Base-by-base conservation (phyloP, 2,113 vertebrate genomes). In the Bubo scandiacus region DNA sequence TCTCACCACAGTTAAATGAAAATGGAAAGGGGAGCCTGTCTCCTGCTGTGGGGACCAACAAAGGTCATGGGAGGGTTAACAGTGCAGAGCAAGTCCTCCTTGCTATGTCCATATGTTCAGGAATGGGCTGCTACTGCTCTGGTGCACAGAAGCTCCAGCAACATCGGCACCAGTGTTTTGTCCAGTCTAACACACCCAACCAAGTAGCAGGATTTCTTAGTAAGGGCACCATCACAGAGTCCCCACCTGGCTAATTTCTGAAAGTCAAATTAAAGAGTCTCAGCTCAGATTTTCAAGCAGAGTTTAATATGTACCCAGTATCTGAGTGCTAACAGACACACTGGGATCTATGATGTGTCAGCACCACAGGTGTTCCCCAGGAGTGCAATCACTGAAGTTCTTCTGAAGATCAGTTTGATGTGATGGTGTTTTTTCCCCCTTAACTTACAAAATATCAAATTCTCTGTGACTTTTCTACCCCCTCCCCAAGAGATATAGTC, bases 351-450 rank as follows among this genome's bases (percentile, higher is more conserved):
- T 8, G 23, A 20, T 15, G 9, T 38, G 23, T 49, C 47, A 45
- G 25, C 22, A 29, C 11, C 85, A 7, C 55, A 54, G 25, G 23
- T 45, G 12, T 14, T 65, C 18, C 23, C 59, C 11, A 26, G 34
- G 42, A 57, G 6, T 6, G 26, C 10, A 51, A 9, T 26, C 66
- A 22, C 1, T 19, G 29, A 83, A 42, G 20, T 26, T 89, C n/a
- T 71, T 54, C 45, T 80, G n/a, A 70, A n/a, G 30, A 51, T 15
- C 0, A 0, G 14, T 34, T 66, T 80, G 36, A 34, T 71, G 11
- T 42, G 32, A 34, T 34, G 20, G 15, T n/a, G 10, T 58, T 82
- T 77, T 52, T 14, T 9, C 29, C 27, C 34, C 8, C n/a, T 65
- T 80, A 59, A 49, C 17, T 54, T 70, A 36, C 15, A 82, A 87